These are phyloP conservation scores for Sterna hirundo DNA, from an alignment of 2,113 vertebrate genomes.

Conservation along the genomic window DNA sequence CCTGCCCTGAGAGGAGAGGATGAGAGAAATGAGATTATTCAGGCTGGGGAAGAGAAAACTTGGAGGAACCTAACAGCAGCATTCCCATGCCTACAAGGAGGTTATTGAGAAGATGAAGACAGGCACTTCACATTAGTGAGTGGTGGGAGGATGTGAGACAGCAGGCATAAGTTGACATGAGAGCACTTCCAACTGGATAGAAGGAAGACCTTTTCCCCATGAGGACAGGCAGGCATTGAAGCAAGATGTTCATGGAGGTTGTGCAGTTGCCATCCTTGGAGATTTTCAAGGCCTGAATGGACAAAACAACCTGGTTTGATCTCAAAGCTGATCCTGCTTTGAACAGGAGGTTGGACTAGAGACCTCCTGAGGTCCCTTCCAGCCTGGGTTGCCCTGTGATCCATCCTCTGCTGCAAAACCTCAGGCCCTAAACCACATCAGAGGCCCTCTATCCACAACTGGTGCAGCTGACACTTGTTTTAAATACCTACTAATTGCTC, in stretches of 20 bases:
- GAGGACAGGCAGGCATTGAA: neutral
- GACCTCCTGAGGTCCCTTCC: neutral
- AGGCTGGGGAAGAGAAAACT: neutral
- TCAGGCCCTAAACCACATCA: neutral
- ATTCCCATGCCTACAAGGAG: neutral
- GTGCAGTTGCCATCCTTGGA: neutral
- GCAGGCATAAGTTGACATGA: rapidly evolving
- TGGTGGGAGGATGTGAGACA: neutral
- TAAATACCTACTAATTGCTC: neutral
- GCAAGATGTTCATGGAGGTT: neutral
- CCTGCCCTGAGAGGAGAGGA: neutral
- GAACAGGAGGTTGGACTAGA: neutral
- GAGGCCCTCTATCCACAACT: neutral
- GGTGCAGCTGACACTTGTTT: neutral
- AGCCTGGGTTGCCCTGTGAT: neutral
- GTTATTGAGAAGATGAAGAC: neutral
- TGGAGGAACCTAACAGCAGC: neutral
- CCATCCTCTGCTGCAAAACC: neutral
- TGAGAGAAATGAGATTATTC: neutral
- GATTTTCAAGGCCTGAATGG: neutral
- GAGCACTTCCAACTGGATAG: neutral
- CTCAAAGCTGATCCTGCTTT: neutral
- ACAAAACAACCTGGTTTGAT: neutral
- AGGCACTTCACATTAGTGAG: neutral
- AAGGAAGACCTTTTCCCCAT: neutral